Conservation (phyloP, 64 coral and sea anemone species). For the Exaiptasia diaphana region DNA sequence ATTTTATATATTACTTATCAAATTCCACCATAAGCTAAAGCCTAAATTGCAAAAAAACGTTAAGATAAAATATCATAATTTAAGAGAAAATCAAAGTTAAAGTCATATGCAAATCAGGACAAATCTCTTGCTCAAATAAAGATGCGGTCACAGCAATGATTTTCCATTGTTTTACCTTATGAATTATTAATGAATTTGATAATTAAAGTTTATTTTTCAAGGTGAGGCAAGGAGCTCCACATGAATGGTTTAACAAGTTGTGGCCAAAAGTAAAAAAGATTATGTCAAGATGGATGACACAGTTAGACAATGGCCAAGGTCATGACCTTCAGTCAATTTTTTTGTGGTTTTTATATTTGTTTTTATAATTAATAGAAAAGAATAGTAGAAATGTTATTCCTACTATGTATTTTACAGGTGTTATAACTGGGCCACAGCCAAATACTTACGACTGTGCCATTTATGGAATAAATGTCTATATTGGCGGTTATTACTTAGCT, state of each 20-base stretch:
- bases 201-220: too few species aligned
- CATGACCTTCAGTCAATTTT: neutral
- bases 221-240: conserved; percentile 59
- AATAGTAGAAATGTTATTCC: neutral
- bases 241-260: conserved; percentile 44
- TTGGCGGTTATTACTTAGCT: conserved; percentile 62
- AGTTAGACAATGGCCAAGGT: conserved; percentile 56
- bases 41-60: too few species aligned
- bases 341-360: neutral
- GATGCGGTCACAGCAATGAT: too few species aligned
- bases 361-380: too few species aligned
- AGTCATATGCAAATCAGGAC: too few species aligned
- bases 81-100: too few species aligned
- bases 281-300: conserved; percentile 70
- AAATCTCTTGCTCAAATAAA: too few species aligned
- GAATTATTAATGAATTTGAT: too few species aligned
- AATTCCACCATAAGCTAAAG: too few species aligned
- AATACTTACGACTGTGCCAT: conserved; percentile 74
- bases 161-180: too few species aligned
- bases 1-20: too few species aligned
- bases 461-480: conserved; percentile 75
- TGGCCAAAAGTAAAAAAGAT: conserved; percentile 79
- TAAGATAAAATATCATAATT: too few species aligned
- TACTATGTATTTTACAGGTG: conserved; percentile 14
- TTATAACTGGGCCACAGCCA: conserved; percentile 64